Percentiles rank a stretch among this genome's conserved stretches.
Conservation (phyloP, 2,797 vertebrate genomes). For the Balearica regulorum region DNA sequence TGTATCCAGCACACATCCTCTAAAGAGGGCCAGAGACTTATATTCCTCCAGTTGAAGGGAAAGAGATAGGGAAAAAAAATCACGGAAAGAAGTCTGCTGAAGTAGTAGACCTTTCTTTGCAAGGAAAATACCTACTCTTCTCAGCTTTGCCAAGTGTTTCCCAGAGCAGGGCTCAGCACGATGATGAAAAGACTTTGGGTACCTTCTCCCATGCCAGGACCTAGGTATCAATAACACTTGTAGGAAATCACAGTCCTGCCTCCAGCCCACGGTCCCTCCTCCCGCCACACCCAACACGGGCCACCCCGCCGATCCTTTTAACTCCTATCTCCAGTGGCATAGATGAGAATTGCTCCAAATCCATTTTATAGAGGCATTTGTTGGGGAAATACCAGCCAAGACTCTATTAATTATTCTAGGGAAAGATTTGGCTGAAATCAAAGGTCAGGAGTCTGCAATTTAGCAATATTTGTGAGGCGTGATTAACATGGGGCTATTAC, state of each 20-base stretch:
- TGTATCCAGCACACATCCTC: neutral
- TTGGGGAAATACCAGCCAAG: neutral
- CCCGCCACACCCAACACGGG: fast-evolving
- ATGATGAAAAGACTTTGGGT: neutral
- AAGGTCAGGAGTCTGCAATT: conserved; percentile 24
- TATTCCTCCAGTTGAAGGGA: neutral
- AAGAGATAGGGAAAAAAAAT: neutral
- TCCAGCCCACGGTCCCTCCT: neutral
- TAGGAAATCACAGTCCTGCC: neutral
- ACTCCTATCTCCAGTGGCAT: neutral
- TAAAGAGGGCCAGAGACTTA: neutral
- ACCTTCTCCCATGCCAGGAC: neutral
- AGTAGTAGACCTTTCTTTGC: neutral
- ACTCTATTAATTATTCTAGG: neutral
- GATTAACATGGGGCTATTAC: neutral
- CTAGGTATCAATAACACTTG: neutral
- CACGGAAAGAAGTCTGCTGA: neutral
- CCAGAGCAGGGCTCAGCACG: neutral
- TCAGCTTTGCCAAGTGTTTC: neutral
- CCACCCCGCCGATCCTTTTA: neutral
- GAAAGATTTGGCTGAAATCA: neutral
- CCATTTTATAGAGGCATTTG: neutral
- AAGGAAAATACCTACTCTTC: neutral
- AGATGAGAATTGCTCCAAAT: neutral
- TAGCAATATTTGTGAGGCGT: neutral